These are phyloP conservation scores for Spea multiplicata DNA, from an alignment of 2,113 vertebrate species.

Conservation along the genomic window DNA sequence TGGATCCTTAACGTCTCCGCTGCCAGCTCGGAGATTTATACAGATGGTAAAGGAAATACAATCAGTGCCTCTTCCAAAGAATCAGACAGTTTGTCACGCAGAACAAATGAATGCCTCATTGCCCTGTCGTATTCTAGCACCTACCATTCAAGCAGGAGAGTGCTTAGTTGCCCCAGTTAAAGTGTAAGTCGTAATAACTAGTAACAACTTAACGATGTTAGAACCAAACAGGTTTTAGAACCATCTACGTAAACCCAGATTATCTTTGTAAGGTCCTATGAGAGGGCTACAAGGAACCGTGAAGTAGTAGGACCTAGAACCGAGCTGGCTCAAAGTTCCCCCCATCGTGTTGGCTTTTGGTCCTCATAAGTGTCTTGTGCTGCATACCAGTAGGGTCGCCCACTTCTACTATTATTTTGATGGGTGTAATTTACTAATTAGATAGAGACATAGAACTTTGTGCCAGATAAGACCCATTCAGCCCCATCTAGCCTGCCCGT, in stretches of 20 bases:
- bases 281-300: too few relatives aligned
- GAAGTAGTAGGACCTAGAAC: too few relatives aligned
- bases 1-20: constrained; percentile 38
- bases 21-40: constrained; percentile 40
- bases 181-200: background rate
- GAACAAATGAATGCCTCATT: constrained; percentile 6
- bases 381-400: too few relatives aligned
- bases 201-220: background rate
- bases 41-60: constrained; percentile 39
- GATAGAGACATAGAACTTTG: too few relatives aligned
- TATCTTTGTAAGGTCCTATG: too few relatives aligned
- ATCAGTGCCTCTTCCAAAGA: constrained; percentile 30
- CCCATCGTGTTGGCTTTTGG: too few relatives aligned
- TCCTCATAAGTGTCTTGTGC: too few relatives aligned
- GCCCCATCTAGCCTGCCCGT: too few relatives aligned
- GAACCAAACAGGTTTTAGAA: background rate
- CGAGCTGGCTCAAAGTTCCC: too few relatives aligned
- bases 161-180: background rate
- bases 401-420: too few relatives aligned
- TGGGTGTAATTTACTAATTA: too few relatives aligned
- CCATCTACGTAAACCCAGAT: background rate
- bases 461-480: too few relatives aligned
- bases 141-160: background rate
- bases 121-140: constrained; percentile 3
- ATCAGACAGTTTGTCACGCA: constrained; percentile 34